A percentile compares a stretch with the other conserved stretches of the same genome.
phyloP scores from a whole-genome alignment of 2,797 vertebrate genomes.

The Argyrosomus regius region DNA sequence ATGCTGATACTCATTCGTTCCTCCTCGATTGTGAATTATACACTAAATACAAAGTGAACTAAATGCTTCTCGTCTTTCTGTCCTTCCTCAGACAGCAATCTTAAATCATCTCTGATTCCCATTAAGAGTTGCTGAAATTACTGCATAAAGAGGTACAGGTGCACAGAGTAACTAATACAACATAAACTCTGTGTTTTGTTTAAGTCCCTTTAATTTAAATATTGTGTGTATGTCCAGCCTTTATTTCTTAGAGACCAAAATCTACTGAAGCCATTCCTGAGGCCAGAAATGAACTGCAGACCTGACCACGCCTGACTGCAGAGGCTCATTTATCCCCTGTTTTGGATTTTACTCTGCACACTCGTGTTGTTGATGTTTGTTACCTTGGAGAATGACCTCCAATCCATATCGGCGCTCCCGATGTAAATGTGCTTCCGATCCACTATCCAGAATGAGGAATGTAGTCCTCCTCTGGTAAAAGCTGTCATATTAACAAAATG shows the following conservation, averaged over 20 bases:
- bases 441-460: constrained; percentile 95
- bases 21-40: constrained; percentile 49
- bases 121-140: constrained; percentile 21
- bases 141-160: constrained; percentile 26
- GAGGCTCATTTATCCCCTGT: constrained; percentile 13
- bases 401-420: constrained; percentile 92
- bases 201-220: not conserved
- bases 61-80: constrained; percentile 38
- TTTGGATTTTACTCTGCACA: constrained; percentile 1
- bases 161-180: constrained; percentile 20
- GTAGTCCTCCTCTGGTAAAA: constrained; percentile 90
- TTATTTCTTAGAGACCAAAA: constrained; percentile 4
- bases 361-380: constrained; percentile 44
- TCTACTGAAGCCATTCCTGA: not conserved
- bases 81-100: constrained; percentile 33
- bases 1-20: constrained; percentile 47
- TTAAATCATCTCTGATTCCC: constrained; percentile 32
- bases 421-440: constrained; percentile 93
- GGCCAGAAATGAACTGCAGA: constrained; percentile 8
- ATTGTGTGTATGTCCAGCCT: too few relatives aligned
- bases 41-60: constrained; percentile 48
- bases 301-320: constrained; percentile 6
- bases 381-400: constrained; percentile 94
- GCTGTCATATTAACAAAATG: constrained; percentile 92
- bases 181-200: constrained; percentile 24